Base-by-base conservation (phyloP, 2,797 vertebrate species). In the Micrastur ruficollis region DNA sequence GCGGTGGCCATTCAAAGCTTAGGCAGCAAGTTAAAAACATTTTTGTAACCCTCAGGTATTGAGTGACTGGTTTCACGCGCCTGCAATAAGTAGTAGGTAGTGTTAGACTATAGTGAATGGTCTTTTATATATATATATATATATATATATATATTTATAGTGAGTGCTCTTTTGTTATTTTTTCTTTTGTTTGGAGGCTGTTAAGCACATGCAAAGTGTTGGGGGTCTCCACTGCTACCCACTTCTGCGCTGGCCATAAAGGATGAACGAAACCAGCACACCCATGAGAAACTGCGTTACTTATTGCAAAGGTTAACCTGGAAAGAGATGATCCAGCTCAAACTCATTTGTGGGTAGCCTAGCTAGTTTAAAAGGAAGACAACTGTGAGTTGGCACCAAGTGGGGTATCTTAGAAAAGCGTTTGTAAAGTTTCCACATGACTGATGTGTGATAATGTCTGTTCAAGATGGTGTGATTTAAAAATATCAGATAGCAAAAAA, bases 401-500 rank as follows among this genome's bases (percentile, higher is more conserved):
- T 52, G 78, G 15, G 36, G 2, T 53, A 22, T 82, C 63, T 83
- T 40, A 65, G 79, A 88, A 86, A 78, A 83, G 22, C 22, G 21
- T 81, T 56, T 78, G 49, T 65, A 56, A 89, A 89, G 42, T 86
- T 93, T 68, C 82, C 66, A 78, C 29, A 56, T 8, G 58, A 55
- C 47, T 32, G 61, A 38, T 82, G 34, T 2, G 61, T 44, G 84
- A 89, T 47, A 42, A 62, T 49, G 49, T 61, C 68, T 95, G n/a
- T 61, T 92, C 44, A 72, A 91, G 75, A 91, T 40, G 75, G 32
- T 44, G 26, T 25, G 49, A 62, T 83, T 88, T 91, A 93, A 96
- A 95, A 96, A 95, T 91, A 95, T 21, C 93, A 90, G 58, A 68
- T 3, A 83, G 72, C 32, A 81, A 91, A 82, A 89, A 85, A 26